Conservation (phyloP, 2,113 vertebrate genomes). For the Zosterops lateralis region DNA sequence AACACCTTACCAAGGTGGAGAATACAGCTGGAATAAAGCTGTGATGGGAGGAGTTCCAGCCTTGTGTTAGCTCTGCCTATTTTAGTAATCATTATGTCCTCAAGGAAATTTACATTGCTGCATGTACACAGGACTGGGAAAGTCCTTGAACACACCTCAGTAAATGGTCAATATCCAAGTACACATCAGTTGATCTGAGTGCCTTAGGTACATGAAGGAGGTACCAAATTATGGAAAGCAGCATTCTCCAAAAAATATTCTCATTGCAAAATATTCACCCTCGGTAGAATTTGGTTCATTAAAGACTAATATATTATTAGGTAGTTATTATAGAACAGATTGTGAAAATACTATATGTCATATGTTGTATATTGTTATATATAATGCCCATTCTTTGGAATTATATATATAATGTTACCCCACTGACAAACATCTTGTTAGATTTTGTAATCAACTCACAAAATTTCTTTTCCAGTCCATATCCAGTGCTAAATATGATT, state of each 20-base stretch:
- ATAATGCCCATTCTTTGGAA: neutral
- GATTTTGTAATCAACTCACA: neutral
- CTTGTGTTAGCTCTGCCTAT: neutral
- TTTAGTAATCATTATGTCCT: neutral
- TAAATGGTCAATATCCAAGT: neutral
- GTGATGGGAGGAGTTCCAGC: neutral
- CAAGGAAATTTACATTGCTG: neutral
- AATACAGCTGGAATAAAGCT: neutral
- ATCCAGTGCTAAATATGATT: neutral
- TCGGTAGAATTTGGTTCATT: neutral
- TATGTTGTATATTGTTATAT: neutral
- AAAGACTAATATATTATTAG: neutral
- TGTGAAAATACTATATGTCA: neutral
- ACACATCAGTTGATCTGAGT: neutral
- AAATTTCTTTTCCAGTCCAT: conserved; percentile 55
- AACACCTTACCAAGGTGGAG: neutral
- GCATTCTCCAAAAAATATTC: neutral
- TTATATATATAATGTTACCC: neutral
- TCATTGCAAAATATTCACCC: neutral
- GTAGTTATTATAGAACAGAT: neutral
- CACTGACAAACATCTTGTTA: neutral
- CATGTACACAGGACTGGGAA: neutral
- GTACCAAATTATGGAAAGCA: neutral
- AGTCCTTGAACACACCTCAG: neutral
- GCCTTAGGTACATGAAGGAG: neutral